Conservation (phyloP, 2,888 invertebrate species). For the Molorchus minor region DNA sequence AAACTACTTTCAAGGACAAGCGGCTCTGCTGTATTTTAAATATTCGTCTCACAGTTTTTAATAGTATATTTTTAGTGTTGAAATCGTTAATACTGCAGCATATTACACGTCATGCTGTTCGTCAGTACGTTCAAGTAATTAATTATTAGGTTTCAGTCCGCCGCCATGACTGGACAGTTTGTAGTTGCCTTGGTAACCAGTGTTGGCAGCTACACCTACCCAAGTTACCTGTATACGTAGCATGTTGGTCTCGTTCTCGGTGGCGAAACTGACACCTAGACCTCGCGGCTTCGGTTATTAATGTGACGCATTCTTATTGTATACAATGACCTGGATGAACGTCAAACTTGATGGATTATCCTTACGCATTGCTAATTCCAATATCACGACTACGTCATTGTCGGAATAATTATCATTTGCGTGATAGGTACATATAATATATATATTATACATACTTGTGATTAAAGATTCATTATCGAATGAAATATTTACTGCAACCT, state of each 20-base stretch:
- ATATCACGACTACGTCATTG: slow-evolving; percentile 18
- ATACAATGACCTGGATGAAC: slow-evolving; percentile 23
- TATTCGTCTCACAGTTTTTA: neutral
- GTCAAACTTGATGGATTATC: slow-evolving; percentile 29
- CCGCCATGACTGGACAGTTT: slow-evolving; percentile 59
- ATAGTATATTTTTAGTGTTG: slow-evolving; percentile 9
- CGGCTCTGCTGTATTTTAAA: slow-evolving; percentile 1
- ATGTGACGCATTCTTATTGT: slow-evolving; percentile 25
- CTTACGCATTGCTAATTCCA: slow-evolving; percentile 21
- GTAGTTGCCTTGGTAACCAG: slow-evolving; percentile 57
- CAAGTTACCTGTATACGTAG: slow-evolving; percentile 49
- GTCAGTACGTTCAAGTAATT: slow-evolving; percentile 51
- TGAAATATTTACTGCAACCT: too few relatives aligned
- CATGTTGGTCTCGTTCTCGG: slow-evolving; percentile 23
- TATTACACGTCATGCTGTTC: slow-evolving; percentile 18
- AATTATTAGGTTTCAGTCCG: slow-evolving; percentile 62
- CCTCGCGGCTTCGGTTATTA: slow-evolving; percentile 24
- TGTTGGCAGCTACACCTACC: slow-evolving; percentile 54
- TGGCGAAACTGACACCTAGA: slow-evolving; percentile 29
- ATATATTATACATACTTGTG: too few relatives aligned
- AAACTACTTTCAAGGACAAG: too few relatives aligned
- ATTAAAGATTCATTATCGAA: too few relatives aligned
- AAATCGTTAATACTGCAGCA: slow-evolving; percentile 22
- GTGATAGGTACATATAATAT: neutral
- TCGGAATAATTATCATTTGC: neutral